phyloP scores from a whole-genome alignment of 1,140 invertebrate species.

The Diabrotica undecimpunctata region DNA sequence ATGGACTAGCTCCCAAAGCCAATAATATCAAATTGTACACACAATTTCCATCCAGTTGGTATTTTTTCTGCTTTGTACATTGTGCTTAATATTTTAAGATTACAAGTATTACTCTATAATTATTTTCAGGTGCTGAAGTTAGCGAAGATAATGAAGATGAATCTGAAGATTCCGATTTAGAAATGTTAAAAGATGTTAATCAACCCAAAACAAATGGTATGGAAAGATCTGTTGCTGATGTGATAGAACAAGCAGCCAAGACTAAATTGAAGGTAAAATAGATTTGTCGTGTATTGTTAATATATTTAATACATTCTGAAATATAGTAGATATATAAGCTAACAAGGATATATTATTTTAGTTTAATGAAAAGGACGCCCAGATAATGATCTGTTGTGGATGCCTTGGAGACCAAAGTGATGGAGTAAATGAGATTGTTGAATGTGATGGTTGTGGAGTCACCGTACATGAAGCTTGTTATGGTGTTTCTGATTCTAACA shows the following conservation, averaged over 20 bases:
- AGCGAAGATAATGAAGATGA: slow-evolving; percentile 45
- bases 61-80: neutral
- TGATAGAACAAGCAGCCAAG: slow-evolving; percentile 50
- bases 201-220: slow-evolving; percentile 34
- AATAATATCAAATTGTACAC: no score
- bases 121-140: slow-evolving; percentile 41
- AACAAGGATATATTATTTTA: slow-evolving; percentile 22
- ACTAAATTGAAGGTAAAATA: slow-evolving; percentile 24
- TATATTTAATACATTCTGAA: no score
- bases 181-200: slow-evolving; percentile 43
- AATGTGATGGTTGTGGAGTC: slow-evolving; percentile 93
- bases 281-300: no score
- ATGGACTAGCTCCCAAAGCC: neutral
- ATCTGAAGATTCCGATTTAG: slow-evolving; percentile 45
- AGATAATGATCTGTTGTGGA: slow-evolving; percentile 81
- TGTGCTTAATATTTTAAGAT: neutral
- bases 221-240: slow-evolving; percentile 49
- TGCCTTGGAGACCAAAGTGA: slow-evolving; percentile 91
- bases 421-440: slow-evolving; percentile 92
- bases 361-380: slow-evolving; percentile 43
- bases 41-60: neutral
- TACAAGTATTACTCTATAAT: no score
- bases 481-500: slow-evolving; percentile 89
- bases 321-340: no score
- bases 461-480: slow-evolving; percentile 97